phyloP scores from a whole-genome alignment of 2,113 vertebrate species.

The Electrona antarctica region DNA sequence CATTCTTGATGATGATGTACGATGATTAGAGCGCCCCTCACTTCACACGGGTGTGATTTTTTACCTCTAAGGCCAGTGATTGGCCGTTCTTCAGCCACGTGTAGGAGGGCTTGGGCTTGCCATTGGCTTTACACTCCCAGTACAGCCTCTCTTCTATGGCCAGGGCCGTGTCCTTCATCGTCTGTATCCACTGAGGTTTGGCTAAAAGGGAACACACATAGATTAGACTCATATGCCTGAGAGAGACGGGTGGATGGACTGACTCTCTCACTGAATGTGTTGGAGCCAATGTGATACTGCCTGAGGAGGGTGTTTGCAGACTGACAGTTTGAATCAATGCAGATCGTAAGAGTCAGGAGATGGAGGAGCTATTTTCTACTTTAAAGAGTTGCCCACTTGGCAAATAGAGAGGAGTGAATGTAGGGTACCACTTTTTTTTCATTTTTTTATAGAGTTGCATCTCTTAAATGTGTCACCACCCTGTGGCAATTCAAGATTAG shows the following conservation, averaged over 20 bases:
- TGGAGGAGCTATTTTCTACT: slow-evolving; percentile 24
- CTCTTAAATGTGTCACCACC: slow-evolving; percentile 57
- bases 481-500: slow-evolving; percentile 53
- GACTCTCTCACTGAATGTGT: slow-evolving; percentile 39
- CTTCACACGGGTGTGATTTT: slow-evolving; percentile 17
- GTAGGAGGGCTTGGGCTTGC: slow-evolving; percentile 91
- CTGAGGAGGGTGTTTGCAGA: slow-evolving; percentile 16
- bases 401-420: not conserved
- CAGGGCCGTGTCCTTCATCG: slow-evolving; percentile 82
- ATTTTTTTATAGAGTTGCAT: slow-evolving; percentile 29
- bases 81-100: slow-evolving; percentile 91
- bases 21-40: too few relatives aligned
- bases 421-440: slow-evolving; percentile 17
- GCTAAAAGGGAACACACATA: slow-evolving; percentile 75
- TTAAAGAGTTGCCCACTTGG: slow-evolving; percentile 12
- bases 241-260: slow-evolving; percentile 27
- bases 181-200: slow-evolving; percentile 93
- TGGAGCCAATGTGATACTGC: slow-evolving; percentile 39
- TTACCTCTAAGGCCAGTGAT: slow-evolving; percentile 85
- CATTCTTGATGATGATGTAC: too few relatives aligned
- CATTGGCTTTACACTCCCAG: slow-evolving; percentile 91
- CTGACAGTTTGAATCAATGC: slow-evolving; percentile 42
- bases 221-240: slow-evolving; percentile 29
- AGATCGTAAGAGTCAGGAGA: slow-evolving; percentile 16
- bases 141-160: slow-evolving; percentile 86